Percentiles rank a stretch among this genome's conserved stretches.
These are phyloP conservation scores for Amazona vittata DNA, from an alignment of 2,113 vertebrate genomes.

Conservation along the genomic window DNA sequence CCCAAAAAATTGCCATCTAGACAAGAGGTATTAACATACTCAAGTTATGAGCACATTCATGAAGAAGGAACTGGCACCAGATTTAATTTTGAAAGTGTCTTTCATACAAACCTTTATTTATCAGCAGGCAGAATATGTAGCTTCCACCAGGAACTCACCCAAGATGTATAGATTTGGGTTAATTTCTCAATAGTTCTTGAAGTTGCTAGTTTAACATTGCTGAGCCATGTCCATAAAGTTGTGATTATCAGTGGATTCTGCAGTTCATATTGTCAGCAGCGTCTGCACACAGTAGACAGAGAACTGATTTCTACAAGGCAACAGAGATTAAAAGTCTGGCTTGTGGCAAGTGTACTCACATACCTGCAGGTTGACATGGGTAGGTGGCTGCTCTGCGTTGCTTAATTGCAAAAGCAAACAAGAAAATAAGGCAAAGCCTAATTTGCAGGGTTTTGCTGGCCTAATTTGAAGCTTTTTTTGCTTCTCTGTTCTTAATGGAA, in stretches of 20 bases:
- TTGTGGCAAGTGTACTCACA: rapidly evolving
- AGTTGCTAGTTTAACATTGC: neutral
- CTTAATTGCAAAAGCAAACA: neutral
- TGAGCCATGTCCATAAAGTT: neutral
- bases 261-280: neutral
- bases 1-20: neutral
- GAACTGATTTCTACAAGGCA: neutral
- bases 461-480: neutral
- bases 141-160: neutral
- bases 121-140: neutral
- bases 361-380: rapidly evolving
- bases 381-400: neutral
- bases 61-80: neutral
- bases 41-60: neutral
- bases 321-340: rapidly evolving
- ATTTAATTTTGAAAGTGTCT: neutral
- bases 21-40: neutral
- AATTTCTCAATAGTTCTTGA: neutral
- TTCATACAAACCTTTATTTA: neutral
- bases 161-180: neutral
- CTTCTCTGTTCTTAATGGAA: neutral
- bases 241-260: neutral
- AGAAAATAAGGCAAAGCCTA: neutral
- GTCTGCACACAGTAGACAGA: neutral
- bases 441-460: neutral